Conservation (phyloP, 2,113 vertebrate species). For the Myotis lucifugus region DNA sequence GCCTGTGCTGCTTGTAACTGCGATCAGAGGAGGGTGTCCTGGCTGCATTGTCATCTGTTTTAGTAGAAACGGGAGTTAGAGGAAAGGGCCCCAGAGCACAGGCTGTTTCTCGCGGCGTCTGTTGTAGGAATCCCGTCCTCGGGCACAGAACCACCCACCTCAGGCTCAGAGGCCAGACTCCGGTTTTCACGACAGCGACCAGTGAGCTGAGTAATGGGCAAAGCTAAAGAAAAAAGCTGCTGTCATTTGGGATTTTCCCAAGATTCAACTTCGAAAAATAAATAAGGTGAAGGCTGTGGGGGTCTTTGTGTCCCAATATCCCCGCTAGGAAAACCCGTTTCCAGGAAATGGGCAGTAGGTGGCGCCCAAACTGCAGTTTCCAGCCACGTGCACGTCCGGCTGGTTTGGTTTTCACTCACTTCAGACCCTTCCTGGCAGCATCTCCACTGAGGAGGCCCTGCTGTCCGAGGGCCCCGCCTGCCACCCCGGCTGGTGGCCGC, state of each 20-base stretch:
- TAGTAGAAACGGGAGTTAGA: not conserved
- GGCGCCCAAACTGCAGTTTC: not conserved
- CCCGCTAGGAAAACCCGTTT: not conserved
- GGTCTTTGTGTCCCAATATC: not conserved
- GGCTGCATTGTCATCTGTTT: not conserved
- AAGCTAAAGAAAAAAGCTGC: not conserved
- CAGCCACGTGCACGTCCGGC: fast-evolving
- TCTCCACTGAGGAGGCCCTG: not conserved
- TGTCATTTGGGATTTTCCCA: not conserved
- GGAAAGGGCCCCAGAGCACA: not conserved
- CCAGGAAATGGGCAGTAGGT: fast-evolving
- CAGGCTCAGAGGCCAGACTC: not conserved
- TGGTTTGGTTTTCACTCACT: too few species aligned
- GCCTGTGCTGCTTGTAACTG: fast-evolving
- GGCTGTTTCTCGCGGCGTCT: fast-evolving
- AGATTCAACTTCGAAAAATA: not conserved
- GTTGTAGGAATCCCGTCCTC: not conserved
- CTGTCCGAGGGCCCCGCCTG: not conserved
- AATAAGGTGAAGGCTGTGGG: not conserved
- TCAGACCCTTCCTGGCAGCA: not conserved
- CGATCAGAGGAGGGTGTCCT: too few species aligned
- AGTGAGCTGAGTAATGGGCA: not conserved
- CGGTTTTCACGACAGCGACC: fast-evolving
- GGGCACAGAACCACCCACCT: too few species aligned
- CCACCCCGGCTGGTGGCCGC: too few species aligned